These are phyloP conservation scores for Calliscelio sp. DNA, from an alignment of 2,888 invertebrate species.

Conservation along the genomic window DNA sequence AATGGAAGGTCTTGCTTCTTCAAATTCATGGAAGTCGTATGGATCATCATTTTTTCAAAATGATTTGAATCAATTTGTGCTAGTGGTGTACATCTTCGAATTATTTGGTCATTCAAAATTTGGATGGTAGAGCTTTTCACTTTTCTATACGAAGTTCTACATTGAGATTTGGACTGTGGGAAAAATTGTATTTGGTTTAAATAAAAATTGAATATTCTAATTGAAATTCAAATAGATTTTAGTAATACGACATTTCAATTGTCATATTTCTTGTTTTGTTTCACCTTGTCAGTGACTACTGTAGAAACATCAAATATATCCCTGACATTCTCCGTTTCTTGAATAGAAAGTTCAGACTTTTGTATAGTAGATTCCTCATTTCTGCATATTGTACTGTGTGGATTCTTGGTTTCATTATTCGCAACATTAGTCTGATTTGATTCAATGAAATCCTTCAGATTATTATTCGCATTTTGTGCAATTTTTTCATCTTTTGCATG, in stretches of 20 bases:
- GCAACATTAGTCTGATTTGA: too few relatives aligned
- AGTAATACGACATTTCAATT: too few relatives aligned
- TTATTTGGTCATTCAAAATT: constrained; percentile 20
- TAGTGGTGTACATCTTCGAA: constrained; percentile 13
- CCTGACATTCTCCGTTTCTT: constrained; percentile 1
- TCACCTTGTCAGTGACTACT: constrained; percentile 17
- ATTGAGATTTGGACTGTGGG: constrained; percentile 1
- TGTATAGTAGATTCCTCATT: constrained; percentile 22
- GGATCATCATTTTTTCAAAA: constrained; percentile 4
- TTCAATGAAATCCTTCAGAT: background rate
- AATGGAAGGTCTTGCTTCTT: background rate
- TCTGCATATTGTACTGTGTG: background rate
- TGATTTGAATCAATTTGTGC: constrained; percentile 6
- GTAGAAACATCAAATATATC: constrained; percentile 16
- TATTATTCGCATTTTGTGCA: background rate
- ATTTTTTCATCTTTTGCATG: too few relatives aligned
- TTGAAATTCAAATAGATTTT: too few relatives aligned
- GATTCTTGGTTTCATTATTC: too few relatives aligned
- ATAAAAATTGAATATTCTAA: background rate
- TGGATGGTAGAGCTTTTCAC: background rate
- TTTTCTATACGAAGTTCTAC: background rate
- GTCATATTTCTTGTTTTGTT: background rate
- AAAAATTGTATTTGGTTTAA: constrained; percentile 8
- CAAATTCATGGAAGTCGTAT: background rate
- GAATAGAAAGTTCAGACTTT: constrained; percentile 2